Evolutionary conservation across 2,113 vertebrate species (phyloP), one percentile per base, ranked within the genome.

Genomic region (Apistogramma diplotaenia): DNA sequence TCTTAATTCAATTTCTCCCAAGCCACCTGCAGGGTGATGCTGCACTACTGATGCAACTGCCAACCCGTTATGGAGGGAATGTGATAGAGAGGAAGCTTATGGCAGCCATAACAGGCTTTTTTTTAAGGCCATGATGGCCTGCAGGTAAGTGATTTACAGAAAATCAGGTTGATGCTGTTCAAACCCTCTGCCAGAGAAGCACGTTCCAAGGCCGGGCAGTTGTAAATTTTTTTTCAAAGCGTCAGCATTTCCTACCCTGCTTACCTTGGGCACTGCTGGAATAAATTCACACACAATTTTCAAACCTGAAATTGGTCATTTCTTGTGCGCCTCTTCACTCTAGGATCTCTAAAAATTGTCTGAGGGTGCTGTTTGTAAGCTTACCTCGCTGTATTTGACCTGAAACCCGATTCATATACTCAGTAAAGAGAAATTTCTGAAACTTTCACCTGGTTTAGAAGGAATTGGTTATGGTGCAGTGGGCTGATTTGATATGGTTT

Each of bases 81-180:
- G 77, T 75, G 88, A 89, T 86, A 59, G 85, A 72, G 77, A 67
- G 87, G n/a, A 81, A 78, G 86, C 87, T 93, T 85, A 90, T 74
- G 87, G 84, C 76, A 31, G 82, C 85, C 78, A 59, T 90, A 90
- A 91, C 87, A 43, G 79, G 81, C 71, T 82, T 88, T 85, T 85
- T 65, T 90, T 89, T 83, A 81, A 82, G 74, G 78, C 60, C 74
- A 83, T 86, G 84, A 87, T 87, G 81, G 88, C 91, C 91, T 82
- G 78, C 79, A 87, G 91, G 90, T 90, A 92, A 85, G 84, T 89
- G 85, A 93, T 94, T 94, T 94, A 91, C 86, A 94, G 89, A 85
- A 90, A 93, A 91, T 87, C 91, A 83, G 76, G 78, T 86, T 80
- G 87, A 82, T 81, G 46, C 72, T 79, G 81, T 84, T 74, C 81